phyloP scores from a whole-genome alignment of 1,140 invertebrate genomes.

The Meloidogyne floridensis region DNA sequence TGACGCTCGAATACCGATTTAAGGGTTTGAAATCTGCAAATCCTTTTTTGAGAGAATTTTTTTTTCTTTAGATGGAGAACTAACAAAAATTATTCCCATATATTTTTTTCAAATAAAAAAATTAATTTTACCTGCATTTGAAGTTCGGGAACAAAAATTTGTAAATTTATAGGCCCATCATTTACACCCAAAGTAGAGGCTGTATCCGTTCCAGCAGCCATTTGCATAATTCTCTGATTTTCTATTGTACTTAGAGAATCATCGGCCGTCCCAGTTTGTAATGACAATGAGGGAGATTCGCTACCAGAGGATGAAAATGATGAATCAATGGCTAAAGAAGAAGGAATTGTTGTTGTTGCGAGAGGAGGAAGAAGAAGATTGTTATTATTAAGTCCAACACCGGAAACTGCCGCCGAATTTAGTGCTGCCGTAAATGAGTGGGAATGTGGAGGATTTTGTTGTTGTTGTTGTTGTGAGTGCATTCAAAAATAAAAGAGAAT shows the following conservation, averaged over 20 bases:
- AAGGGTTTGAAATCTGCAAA: too few relatives aligned
- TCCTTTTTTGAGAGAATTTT: too few relatives aligned
- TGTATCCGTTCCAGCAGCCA: neutral
- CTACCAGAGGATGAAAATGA: slow-evolving; percentile 24
- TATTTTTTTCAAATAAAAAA: too few relatives aligned
- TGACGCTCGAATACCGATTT: too few relatives aligned
- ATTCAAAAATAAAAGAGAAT: neutral
- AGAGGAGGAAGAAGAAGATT: too few relatives aligned
- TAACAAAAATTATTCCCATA: too few relatives aligned
- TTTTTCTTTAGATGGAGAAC: too few relatives aligned
- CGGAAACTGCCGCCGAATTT: neutral
- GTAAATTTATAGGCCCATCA: slow-evolving; percentile 64
- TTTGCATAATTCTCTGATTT: slow-evolving; percentile 14
- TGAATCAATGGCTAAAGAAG: slow-evolving; percentile 10
- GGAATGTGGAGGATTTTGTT: neutral
- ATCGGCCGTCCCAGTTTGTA: slow-evolving; percentile 21
- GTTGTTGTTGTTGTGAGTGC: neutral
- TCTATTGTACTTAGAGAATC: slow-evolving; percentile 22
- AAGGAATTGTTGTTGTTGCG: neutral
- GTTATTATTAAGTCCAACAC: neutral
- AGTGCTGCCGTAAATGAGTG: too few relatives aligned
- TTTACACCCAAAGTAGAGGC: slow-evolving; percentile 37
- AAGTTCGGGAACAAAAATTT: slow-evolving; percentile 68
- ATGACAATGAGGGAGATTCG: slow-evolving; percentile 26
- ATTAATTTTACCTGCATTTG: slow-evolving; percentile 67